Base-by-base conservation (phyloP, 1,140 invertebrate species). In the Bombus consobrinus region DNA sequence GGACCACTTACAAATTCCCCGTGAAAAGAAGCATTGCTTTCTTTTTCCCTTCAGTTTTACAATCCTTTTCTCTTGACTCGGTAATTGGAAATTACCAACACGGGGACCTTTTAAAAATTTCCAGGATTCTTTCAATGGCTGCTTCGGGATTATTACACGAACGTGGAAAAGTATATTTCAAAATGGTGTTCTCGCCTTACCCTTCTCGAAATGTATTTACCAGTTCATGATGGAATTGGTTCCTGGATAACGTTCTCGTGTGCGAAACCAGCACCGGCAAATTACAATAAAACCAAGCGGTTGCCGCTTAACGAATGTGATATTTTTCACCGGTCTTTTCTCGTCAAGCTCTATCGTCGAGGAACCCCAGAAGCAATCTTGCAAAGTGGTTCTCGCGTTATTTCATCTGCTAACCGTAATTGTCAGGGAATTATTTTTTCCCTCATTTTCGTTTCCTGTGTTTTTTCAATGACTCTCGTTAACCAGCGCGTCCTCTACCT, bases 351-450 rank as follows among this genome's bases (percentile, higher is more conserved):
- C 34, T 37, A 39, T 28, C 74, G 74, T 15, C 75, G 15, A 34
- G 37, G 57, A 64, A 53, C 62, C 69, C 32, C 68, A 59, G 37
- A 72, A 85, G 77, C 83, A 85, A 85, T 85, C 39, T 80, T 37
- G 15, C 68, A 85, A 73, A 80, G 77, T 85, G 83, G 39, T 80
- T 72, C 59, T n/a, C 77, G 43, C 57, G 76, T 72, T 64, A 43
- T 64, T 71, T 80, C 77, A 72, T 64, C 41, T 25, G 72, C 9
- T 34, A n/a, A 32, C 1, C 72, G 59, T 76, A 76, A 83, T 76
- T 73, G 22, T 18, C 28, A 12, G 2, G 15, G 32, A 15, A 76
- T 75, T 83, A 75, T 41, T 47, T 53, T 59, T n/a, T 10, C 3
- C 3, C 32, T 18, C 3, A n/a, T n/a, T 62, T 18, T 43, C 13